phyloP scores from a whole-genome alignment of 2,888 invertebrate genomes.

The Lepetodrilus schrolli region DNA sequence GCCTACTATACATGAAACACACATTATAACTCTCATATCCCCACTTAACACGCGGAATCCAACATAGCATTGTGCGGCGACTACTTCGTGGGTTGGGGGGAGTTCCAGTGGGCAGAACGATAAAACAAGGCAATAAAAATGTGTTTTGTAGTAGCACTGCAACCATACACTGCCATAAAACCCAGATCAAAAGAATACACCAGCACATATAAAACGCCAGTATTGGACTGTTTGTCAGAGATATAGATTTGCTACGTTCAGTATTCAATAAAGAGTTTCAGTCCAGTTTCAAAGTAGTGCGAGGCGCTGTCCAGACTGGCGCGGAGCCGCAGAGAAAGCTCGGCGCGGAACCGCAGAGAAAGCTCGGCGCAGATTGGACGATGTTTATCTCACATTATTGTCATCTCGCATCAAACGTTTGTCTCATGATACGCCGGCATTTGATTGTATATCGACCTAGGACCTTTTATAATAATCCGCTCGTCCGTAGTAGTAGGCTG shows the following conservation, averaged over 20 bases:
- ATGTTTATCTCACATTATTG: no score
- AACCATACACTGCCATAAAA: conserved; percentile 15
- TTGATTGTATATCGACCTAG: no score
- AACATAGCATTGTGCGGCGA: background rate
- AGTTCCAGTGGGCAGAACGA: background rate
- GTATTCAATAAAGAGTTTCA: no score
- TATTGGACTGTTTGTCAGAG: background rate
- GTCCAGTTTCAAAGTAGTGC: no score
- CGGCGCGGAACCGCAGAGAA: no score
- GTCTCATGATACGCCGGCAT: no score
- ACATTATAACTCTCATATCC: background rate
- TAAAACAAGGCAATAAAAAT: conserved; percentile 15
- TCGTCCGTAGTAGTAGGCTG: no score
- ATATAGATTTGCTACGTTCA: background rate
- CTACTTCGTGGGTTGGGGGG: background rate
- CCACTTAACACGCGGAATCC: background rate
- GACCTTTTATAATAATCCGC: no score
- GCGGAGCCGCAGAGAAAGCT: no score
- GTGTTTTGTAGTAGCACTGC: conserved; percentile 22
- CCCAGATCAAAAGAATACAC: conserved; percentile 11
- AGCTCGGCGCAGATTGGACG: no score
- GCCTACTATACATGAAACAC: background rate
- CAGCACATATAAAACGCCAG: background rate
- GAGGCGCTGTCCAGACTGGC: no score
- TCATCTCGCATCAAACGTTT: no score